phyloP scores from a whole-genome alignment of 2,797 vertebrate species.

The Rhabdophis nuchalis region DNA sequence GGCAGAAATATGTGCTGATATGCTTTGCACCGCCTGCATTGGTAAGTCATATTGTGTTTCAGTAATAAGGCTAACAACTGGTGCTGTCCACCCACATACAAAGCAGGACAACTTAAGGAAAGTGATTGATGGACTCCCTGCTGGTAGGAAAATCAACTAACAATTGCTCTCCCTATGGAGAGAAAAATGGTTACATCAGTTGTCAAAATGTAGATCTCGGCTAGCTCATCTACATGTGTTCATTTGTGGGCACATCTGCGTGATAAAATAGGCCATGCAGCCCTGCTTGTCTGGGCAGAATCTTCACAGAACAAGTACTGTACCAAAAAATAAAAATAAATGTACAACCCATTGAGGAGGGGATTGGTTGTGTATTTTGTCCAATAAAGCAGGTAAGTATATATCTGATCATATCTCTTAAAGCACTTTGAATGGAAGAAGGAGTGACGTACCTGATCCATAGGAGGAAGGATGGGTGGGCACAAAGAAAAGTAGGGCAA shows the following conservation, averaged over 20 bases:
- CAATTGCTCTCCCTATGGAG: neutral
- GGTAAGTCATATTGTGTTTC: neutral
- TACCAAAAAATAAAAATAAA: neutral
- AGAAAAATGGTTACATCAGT: neutral
- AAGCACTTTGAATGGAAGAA: neutral
- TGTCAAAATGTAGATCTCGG: neutral
- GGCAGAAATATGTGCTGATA: neutral
- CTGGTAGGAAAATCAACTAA: neutral
- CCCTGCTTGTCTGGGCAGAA: neutral
- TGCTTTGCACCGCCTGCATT: neutral
- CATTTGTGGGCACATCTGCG: neutral
- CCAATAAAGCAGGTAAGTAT: neutral
- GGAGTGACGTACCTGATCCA: neutral
- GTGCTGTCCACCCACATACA: neutral
- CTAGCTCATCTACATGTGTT: neutral
- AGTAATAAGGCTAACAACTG: neutral
- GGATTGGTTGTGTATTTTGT: neutral
- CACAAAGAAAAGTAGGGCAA: neutral
- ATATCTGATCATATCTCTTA: neutral
- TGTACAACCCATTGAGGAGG: neutral
- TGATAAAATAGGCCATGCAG: neutral
- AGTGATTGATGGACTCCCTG: neutral
- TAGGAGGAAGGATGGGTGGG: neutral
- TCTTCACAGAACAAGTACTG: neutral
- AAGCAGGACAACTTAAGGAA: neutral